These are phyloP conservation scores for Oscheius onirici DNA, from an alignment of 2,888 invertebrate species.

Conservation along the genomic window DNA sequence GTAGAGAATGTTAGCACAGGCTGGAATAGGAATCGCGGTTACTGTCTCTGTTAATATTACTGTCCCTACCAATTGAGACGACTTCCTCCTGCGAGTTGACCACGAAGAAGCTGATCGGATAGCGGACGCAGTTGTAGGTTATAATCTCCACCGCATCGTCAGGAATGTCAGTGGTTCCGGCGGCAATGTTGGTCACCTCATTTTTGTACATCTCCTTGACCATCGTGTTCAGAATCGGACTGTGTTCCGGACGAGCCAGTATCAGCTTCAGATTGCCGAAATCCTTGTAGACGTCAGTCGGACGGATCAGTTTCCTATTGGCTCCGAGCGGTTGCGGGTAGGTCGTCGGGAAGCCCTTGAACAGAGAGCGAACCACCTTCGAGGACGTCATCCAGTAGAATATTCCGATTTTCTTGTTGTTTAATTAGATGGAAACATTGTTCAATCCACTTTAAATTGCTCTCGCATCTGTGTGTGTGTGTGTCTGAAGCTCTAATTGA, in stretches of 20 bases:
- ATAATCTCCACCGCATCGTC: not conserved
- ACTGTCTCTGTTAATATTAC: not conserved
- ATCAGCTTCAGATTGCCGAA: conserved; percentile 1
- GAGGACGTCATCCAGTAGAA: too few species aligned
- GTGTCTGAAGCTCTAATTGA: too few species aligned
- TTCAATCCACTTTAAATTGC: too few species aligned
- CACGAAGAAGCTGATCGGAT: conserved; percentile 12
- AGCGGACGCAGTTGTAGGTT: not conserved
- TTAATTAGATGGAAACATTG: too few species aligned
- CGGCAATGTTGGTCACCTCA: conserved; percentile 2
- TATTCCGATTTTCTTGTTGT: too few species aligned
- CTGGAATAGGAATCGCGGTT: not conserved
- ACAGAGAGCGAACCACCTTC: too few species aligned
- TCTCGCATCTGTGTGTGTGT: too few species aligned
- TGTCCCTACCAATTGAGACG: not conserved
- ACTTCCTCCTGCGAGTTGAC: not conserved
- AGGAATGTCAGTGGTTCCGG: not conserved
- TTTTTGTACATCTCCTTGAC: not conserved
- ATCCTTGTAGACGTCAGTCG: conserved; percentile 3
- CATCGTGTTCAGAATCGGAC: not conserved
- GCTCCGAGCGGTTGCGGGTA: too few species aligned
- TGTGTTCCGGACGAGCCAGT: conserved; percentile 16
- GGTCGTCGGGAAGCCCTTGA: too few species aligned
- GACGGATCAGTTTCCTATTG: not conserved
- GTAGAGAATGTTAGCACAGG: conserved; percentile 1